phyloP scores from a whole-genome alignment of 1,140 invertebrate genomes.

The Lineus longissimus region DNA sequence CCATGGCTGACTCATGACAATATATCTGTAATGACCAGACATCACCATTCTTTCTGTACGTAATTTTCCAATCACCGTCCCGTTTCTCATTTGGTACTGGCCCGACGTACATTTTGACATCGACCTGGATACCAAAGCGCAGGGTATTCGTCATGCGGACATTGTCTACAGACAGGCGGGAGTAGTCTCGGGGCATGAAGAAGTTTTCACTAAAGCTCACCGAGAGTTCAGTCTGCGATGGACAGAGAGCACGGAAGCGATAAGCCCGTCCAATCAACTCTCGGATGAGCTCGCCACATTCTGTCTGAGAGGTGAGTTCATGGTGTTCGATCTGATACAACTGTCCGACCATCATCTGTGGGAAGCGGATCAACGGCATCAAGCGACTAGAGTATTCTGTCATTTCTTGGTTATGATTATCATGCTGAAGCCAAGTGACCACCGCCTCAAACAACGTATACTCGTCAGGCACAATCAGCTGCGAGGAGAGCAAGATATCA shows the following conservation, averaged over 20 bases:
- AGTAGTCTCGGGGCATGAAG: slow-evolving; percentile 49
- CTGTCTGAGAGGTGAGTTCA: slow-evolving; percentile 26
- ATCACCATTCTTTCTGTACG: slow-evolving; percentile 46
- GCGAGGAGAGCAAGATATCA: slow-evolving; percentile 43
- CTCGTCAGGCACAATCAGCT: slow-evolving; percentile 46
- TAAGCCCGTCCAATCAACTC: slow-evolving; percentile 46
- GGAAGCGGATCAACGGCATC: slow-evolving; percentile 50
- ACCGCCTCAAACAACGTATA: slow-evolving; percentile 36
- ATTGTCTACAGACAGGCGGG: slow-evolving; percentile 45
- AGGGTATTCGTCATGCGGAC: slow-evolving; percentile 51
- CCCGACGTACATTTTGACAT: slow-evolving; percentile 46
- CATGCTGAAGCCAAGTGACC: slow-evolving; percentile 37
- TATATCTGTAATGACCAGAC: slow-evolving; percentile 48
- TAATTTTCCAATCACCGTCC: slow-evolving; percentile 53
- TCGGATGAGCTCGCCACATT: slow-evolving; percentile 30
- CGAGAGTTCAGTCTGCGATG: slow-evolving; percentile 33
- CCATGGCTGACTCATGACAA: slow-evolving; percentile 47
- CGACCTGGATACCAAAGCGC: slow-evolving; percentile 51
- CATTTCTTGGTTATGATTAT: slow-evolving; percentile 22
- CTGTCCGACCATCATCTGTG: slow-evolving; percentile 49
- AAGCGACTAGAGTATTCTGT: slow-evolving; percentile 32
- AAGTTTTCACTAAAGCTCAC: slow-evolving; percentile 37
- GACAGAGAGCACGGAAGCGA: slow-evolving; percentile 48
- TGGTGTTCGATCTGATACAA: slow-evolving; percentile 40
- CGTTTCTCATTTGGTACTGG: slow-evolving; percentile 41